phyloP scores from a whole-genome alignment of 2,888 invertebrate species.

The Acrobasis suavella region DNA sequence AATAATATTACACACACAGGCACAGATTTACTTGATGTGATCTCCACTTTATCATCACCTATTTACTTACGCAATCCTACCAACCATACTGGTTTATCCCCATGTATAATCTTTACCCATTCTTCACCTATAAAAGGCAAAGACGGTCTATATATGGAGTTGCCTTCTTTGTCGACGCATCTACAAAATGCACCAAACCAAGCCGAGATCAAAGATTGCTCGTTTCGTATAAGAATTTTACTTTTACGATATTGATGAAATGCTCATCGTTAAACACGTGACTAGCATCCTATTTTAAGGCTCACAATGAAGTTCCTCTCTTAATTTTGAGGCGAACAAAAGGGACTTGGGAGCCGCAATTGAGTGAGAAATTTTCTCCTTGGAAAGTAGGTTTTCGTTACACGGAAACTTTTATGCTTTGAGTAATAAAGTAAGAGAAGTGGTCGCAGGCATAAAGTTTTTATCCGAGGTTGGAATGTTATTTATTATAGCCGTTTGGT shows the following conservation, averaged over 20 bases:
- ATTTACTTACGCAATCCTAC: neutral
- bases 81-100: neutral
- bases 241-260: constrained; percentile 64
- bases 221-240: constrained; percentile 33
- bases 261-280: constrained; percentile 44
- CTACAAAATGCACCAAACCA: constrained; percentile 38
- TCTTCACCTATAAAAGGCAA: constrained; percentile 17
- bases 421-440: neutral
- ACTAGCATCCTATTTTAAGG: constrained; percentile 41
- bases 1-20: too few relatives aligned
- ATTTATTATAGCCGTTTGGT: neutral
- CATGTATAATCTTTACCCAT: constrained; percentile 12
- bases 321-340: constrained; percentile 38
- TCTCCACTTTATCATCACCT: constrained; percentile 2
- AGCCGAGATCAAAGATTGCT: constrained; percentile 64
- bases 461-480: neutral
- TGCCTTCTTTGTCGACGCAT: constrained; percentile 44
- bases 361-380: constrained; percentile 33
- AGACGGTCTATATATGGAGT: constrained; percentile 10
- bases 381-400: constrained; percentile 35
- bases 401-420: constrained; percentile 17
- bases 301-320: constrained; percentile 31
- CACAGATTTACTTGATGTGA: neutral
- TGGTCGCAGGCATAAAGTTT: neutral
- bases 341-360: constrained; percentile 32